Percentiles rank a stretch among this genome's conserved stretches.
Conservation (phyloP, 2,113 vertebrate species). For the Mesoclemmys tuberculata region DNA sequence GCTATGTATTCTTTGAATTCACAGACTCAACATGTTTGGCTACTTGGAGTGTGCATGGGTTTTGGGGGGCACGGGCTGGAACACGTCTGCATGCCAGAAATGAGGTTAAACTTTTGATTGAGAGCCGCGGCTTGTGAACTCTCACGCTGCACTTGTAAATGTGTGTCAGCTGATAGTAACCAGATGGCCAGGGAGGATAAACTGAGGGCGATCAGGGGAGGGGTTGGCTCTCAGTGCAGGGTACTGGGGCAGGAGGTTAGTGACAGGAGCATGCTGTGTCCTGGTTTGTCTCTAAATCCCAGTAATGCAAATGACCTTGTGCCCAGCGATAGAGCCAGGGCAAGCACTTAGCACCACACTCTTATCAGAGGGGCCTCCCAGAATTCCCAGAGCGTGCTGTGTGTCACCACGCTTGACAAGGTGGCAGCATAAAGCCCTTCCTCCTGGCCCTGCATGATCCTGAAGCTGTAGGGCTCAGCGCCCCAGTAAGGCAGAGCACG, state of each 20-base stretch:
- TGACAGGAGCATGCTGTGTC: background rate
- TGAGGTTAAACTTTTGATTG: background rate
- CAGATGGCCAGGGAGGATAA: constrained; percentile 68
- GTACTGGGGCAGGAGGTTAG: background rate
- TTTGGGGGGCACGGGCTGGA: background rate
- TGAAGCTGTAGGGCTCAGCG: background rate
- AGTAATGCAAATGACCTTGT: background rate
- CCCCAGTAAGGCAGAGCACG: background rate
- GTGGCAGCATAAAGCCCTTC: background rate
- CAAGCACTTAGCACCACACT: background rate
- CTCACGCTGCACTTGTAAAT: background rate
- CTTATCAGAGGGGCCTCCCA: background rate
- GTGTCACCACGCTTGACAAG: background rate
- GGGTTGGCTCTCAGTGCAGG: background rate
- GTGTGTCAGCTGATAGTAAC: constrained; percentile 81
- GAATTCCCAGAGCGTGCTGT: background rate
- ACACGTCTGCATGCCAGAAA: background rate
- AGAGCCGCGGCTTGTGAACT: background rate
- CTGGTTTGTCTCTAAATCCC: background rate
- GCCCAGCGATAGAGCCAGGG: background rate
- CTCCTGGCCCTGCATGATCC: background rate
- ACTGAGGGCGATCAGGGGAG: background rate
- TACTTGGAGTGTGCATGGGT: background rate
- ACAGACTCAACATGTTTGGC: no score
- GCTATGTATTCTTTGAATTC: background rate